Evolutionary conservation across 2,797 vertebrate genomes (phyloP).

Genomic region (Pipistrellus kuhlii): DNA sequence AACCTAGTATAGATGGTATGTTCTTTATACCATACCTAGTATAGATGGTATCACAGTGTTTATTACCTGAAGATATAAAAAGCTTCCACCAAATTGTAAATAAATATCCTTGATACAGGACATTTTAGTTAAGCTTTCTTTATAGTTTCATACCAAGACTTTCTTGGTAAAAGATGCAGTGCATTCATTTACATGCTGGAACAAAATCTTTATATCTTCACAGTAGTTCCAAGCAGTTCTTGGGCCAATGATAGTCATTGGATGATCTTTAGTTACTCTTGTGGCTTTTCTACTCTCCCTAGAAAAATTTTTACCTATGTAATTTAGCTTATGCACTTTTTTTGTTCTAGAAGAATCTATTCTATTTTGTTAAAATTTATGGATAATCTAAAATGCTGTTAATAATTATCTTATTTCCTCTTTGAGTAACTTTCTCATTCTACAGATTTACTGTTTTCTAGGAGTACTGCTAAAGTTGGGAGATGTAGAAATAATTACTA

Average conservation of each 20-base stretch:
- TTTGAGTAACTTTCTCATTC: neutral
- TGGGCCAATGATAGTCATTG: neutral
- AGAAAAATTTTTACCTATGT: neutral
- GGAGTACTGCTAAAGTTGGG: neutral
- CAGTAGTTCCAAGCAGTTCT: neutral
- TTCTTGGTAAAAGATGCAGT: neutral
- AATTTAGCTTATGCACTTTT: neutral
- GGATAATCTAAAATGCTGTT: neutral
- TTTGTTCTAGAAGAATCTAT: neutral
- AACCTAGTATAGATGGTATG: neutral
- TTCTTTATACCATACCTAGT: neutral
- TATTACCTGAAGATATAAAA: neutral
- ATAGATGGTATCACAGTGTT: neutral
- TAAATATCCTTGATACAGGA: neutral
- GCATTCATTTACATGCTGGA: neutral
- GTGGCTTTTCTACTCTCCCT: neutral
- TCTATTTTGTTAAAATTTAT: neutral
- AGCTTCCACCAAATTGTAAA: neutral
- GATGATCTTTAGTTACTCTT: neutral
- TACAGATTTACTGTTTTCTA: neutral
- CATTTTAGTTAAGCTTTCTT: neutral
- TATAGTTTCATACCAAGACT: neutral
- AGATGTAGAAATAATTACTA: neutral
- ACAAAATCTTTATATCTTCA: neutral
- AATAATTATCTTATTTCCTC: neutral